Conservation (phyloP, 2,888 invertebrate genomes). For the Idaea straminata region DNA sequence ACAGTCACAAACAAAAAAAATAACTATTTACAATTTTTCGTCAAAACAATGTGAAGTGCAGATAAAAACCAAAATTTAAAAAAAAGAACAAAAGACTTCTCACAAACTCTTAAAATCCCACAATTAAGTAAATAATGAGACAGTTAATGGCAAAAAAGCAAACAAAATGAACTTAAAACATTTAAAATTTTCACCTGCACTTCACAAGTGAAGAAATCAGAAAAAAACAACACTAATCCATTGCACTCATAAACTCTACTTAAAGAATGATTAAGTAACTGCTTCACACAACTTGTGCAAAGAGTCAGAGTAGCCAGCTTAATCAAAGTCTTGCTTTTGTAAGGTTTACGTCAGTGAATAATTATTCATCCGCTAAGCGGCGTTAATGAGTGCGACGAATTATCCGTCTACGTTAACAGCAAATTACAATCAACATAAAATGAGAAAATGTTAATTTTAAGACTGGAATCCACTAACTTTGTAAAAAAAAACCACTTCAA, state of each 20-base stretch:
- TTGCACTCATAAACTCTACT: background rate
- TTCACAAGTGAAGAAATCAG: background rate
- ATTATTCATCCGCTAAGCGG: background rate
- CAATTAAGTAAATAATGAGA: background rate
- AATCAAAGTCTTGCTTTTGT: too few relatives aligned
- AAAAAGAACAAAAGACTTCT: background rate
- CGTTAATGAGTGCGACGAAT: background rate
- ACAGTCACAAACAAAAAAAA: slow-evolving; percentile 69
- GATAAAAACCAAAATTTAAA: background rate
- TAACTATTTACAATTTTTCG: slow-evolving; percentile 64
- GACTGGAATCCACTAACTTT: slow-evolving; percentile 11
- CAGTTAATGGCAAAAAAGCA: background rate
- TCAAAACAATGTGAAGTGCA: background rate
- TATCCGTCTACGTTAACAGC: background rate
- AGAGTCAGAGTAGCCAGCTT: too few relatives aligned
- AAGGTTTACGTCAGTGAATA: too few relatives aligned
- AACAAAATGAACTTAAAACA: background rate
- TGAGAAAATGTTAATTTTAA: slow-evolving; percentile 5
- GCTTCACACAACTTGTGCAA: too few relatives aligned
- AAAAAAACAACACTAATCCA: background rate
- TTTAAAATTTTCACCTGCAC: background rate
- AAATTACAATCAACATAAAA: background rate
- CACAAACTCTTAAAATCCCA: background rate
- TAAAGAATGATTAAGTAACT: background rate
- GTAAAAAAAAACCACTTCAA: slow-evolving; percentile 31